phyloP scores from a whole-genome alignment of 2,797 vertebrate species.

The Phoebastria nigripes region DNA sequence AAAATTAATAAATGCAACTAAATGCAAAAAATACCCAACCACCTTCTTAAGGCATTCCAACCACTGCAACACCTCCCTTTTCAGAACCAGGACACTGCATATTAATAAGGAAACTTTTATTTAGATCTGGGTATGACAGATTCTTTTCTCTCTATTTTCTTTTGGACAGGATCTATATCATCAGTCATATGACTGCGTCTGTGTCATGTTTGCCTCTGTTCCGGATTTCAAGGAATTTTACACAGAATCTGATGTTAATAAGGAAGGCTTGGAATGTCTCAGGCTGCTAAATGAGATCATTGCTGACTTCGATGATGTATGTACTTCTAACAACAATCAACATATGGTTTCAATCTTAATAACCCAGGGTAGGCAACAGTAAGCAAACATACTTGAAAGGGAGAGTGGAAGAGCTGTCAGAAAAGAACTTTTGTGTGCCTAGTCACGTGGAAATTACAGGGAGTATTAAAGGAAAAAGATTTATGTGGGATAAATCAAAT shows the following conservation, averaged over 20 bases:
- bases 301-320: constrained; percentile 95
- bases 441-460: background rate
- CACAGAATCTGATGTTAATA: constrained; percentile 96
- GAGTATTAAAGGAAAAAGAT: background rate
- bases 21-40: background rate
- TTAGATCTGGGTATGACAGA: background rate
- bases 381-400: background rate
- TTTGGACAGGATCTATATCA: constrained; percentile 90
- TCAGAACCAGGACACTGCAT: background rate
- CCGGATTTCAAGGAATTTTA: constrained; percentile 99
- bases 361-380: background rate
- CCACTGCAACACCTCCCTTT: background rate
- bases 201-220: constrained; percentile 98
- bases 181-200: constrained; percentile 95
- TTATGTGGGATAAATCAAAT: background rate
- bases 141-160: constrained; percentile 54
- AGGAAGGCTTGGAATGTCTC: constrained; percentile 95
- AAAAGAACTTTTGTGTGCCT: background rate
- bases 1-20: background rate
- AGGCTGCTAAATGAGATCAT: constrained; percentile 97
- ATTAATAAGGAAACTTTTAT: background rate
- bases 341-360: background rate
- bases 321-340: constrained; percentile 34
- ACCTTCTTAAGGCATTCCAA: background rate
- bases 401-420: background rate